Percentiles rank a stretch among this genome's conserved stretches.
phyloP scores from a whole-genome alignment of 2,113 vertebrate species.

The Daphoenositta chrysoptera region DNA sequence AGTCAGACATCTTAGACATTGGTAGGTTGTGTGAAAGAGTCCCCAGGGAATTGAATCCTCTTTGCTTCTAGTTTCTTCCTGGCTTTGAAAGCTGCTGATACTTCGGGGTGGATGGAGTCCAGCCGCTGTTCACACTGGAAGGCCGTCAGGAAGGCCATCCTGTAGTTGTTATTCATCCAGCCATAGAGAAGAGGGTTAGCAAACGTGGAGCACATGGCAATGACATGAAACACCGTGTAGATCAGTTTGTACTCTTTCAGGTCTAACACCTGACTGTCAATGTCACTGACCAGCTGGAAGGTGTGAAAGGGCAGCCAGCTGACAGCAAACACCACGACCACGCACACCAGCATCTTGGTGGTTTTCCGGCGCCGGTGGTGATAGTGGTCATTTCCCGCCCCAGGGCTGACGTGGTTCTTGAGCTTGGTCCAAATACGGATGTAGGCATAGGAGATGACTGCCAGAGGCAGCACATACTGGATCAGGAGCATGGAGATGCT shows the following conservation, averaged over 20 bases:
- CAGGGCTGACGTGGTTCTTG: constrained; percentile 78
- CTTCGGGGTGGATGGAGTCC: constrained; percentile 74
- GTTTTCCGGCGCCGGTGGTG: constrained; percentile 85
- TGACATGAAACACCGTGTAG: constrained; percentile 89
- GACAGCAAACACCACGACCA: constrained; percentile 91
- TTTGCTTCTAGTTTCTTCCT: constrained; percentile 73
- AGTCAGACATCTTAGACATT: constrained; percentile 72
- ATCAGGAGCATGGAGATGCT: constrained; percentile 87
- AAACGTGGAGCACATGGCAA: constrained; percentile 94
- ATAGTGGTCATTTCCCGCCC: constrained; percentile 73
- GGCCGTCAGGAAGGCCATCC: constrained; percentile 85
- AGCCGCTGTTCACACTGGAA: constrained; percentile 79
- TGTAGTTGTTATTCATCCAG: constrained; percentile 97
- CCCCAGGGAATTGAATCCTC: constrained; percentile 52
- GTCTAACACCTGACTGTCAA: constrained; percentile 80
- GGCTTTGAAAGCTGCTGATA: constrained; percentile 67
- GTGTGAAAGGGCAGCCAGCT: constrained; percentile 93
- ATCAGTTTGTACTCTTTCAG: constrained; percentile 90
- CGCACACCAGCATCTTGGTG: constrained; percentile 91
- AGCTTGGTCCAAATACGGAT: constrained; percentile 88
- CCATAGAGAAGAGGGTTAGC: constrained; percentile 93
- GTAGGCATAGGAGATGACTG: constrained; percentile 87
- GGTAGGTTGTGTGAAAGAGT: constrained; percentile 79
- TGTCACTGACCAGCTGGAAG: constrained; percentile 90
- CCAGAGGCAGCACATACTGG: constrained; percentile 86